Percentiles rank a stretch among this genome's conserved stretches.
phyloP scores from a whole-genome alignment of 2,888 invertebrate species.

The Conistra vaccinii region DNA sequence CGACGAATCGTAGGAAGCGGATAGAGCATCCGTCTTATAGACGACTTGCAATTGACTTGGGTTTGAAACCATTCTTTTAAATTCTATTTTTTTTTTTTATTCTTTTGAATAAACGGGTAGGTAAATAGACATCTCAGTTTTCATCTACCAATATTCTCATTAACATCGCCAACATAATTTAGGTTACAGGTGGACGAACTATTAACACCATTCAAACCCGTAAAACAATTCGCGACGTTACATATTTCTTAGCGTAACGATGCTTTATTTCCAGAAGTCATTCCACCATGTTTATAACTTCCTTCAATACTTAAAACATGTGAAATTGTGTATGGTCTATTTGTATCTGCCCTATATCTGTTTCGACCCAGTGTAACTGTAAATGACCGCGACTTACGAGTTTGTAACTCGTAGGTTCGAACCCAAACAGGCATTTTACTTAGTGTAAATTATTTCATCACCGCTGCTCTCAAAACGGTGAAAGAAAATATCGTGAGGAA shows the following conservation, averaged over 20 bases:
- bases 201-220: slow-evolving; percentile 25
- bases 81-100: too few species aligned
- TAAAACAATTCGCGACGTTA: slow-evolving; percentile 43
- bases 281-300: slow-evolving; percentile 50
- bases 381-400: background rate
- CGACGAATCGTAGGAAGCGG: too few species aligned
- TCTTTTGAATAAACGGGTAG: too few species aligned
- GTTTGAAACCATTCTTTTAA: too few species aligned
- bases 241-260: slow-evolving; percentile 30
- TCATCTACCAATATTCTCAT: background rate
- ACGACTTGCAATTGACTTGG: too few species aligned
- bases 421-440: background rate
- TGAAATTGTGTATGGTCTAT: slow-evolving; percentile 31
- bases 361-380: background rate
- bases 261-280: slow-evolving; percentile 47
- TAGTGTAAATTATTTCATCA: background rate
- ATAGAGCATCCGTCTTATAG: too few species aligned
- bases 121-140: background rate
- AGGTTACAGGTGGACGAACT: slow-evolving; percentile 34
- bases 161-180: slow-evolving; percentile 3
- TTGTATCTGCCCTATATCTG: slow-evolving; percentile 45
- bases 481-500: background rate
- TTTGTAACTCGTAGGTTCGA: background rate
- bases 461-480: background rate
- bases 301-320: slow-evolving; percentile 44